Conservation (phyloP, 2,113 vertebrate species). For the Plestiodon gilberti region DNA sequence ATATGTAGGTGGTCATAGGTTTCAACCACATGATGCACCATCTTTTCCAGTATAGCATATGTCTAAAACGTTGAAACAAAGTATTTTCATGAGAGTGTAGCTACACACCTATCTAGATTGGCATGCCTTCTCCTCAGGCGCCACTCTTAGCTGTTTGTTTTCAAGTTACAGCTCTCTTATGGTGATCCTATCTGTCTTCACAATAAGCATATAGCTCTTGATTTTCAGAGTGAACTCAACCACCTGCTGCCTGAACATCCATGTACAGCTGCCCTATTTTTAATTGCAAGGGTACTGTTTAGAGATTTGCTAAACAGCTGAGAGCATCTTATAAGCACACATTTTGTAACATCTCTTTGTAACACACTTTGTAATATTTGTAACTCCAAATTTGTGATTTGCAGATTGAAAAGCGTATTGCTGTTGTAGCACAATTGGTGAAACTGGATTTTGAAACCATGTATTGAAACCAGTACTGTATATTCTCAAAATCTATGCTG, state of each 20-base stretch:
- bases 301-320: neutral
- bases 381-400: neutral
- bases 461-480: neutral
- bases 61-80: neutral
- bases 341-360: neutral
- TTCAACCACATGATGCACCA: neutral
- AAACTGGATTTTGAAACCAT: neutral
- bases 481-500: neutral
- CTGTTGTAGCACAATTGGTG: neutral
- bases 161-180: neutral
- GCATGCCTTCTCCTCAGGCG: neutral
- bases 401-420: neutral
- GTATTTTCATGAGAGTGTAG: neutral
- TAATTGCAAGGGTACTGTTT: neutral
- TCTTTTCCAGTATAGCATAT: neutral
- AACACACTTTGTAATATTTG: neutral
- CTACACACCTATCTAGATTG: neutral
- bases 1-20: neutral
- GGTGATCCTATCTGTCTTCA: neutral
- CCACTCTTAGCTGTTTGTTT: neutral
- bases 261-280: neutral
- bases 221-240: slow-evolving; percentile 5
- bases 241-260: slow-evolving; percentile 6
- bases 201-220: slow-evolving; percentile 5
- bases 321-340: neutral